Conservation (phyloP, 1,140 invertebrate species). For the Drosophila miranda region DNA sequence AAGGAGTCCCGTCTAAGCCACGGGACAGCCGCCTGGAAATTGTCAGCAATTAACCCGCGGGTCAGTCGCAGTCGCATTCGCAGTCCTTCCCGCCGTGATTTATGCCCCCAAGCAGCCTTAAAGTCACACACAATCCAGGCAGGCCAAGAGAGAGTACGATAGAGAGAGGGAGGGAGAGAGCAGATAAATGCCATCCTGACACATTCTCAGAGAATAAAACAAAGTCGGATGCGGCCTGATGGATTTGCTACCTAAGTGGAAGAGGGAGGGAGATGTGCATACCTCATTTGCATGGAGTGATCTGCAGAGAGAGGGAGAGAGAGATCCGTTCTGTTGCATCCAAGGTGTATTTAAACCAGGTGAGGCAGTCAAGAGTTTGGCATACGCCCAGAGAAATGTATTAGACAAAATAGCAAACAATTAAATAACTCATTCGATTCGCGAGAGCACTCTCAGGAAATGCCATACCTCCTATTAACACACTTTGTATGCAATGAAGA, state of each 20-base stretch:
- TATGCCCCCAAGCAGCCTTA: conserved; percentile 64
- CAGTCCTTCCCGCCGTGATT: conserved; percentile 58
- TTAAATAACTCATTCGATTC: no score
- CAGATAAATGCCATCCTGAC: conserved; percentile 40
- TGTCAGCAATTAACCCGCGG: conserved; percentile 77
- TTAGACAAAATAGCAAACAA: no score
- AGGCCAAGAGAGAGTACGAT: conserved; percentile 8
- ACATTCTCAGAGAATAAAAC: conserved; percentile 42
- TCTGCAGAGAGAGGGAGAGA: not conserved
- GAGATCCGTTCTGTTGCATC: not conserved
- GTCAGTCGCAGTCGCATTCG: conserved; percentile 43
- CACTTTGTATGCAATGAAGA: no score
- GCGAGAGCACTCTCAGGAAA: no score
- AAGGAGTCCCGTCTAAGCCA: conserved; percentile 44
- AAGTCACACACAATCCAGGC: conserved; percentile 71
- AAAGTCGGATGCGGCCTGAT: conserved; percentile 19
- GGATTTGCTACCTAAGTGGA: conserved; percentile 22
- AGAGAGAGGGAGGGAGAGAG: conserved; percentile 6
- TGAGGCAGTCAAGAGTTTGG: no score
- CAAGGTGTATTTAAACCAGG: no score
- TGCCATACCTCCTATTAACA: no score
- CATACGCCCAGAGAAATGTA: no score
- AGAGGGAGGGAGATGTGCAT: conserved; percentile 25
- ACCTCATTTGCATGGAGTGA: conserved; percentile 47
- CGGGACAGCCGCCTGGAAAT: conserved; percentile 50